Conservation (phyloP, 2,797 vertebrate species). For the Chromobotia macracanthus region DNA sequence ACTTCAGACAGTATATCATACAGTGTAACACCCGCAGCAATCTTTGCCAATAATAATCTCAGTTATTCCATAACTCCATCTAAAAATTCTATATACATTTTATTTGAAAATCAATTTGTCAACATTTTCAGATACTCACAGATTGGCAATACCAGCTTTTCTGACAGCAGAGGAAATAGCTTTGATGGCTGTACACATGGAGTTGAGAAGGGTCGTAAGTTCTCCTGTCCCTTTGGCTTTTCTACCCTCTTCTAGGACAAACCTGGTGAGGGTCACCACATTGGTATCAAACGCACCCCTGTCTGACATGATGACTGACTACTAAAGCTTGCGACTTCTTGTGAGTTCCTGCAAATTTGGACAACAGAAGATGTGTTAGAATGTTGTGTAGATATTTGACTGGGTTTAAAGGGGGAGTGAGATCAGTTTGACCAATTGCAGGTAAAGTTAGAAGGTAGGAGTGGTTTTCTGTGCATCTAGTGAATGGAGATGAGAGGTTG, state of each 20-base stretch:
- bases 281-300: slow-evolving; percentile 87
- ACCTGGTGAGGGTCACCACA: slow-evolving; percentile 90
- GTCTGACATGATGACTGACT: slow-evolving; percentile 81
- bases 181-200: slow-evolving; percentile 89
- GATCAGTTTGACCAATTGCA: slow-evolving; percentile 29
- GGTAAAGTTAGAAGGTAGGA: slow-evolving; percentile 6
- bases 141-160: slow-evolving; percentile 92
- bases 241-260: slow-evolving; percentile 89
- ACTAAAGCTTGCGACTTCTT: neutral
- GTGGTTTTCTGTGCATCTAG: slow-evolving; percentile 8
- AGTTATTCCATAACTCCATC: neutral
- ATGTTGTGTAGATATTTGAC: slow-evolving; percentile 33
- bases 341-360: slow-evolving; percentile 3
- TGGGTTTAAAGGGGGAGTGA: slow-evolving; percentile 33
- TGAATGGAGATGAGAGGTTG: slow-evolving; percentile 11
- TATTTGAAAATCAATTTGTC: neutral
- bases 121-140: slow-evolving; percentile 82
- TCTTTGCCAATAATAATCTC: neutral
- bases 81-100: neutral
- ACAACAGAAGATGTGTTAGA: neutral
- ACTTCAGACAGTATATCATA: neutral
- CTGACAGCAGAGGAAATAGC: slow-evolving; percentile 92
- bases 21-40: neutral
- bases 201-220: slow-evolving; percentile 90
- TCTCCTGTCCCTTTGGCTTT: slow-evolving; percentile 87